Evolutionary conservation across 2,113 vertebrate species (phyloP), one percentile per base, ranked within the genome.

Genomic region (Columba janthina): DNA sequence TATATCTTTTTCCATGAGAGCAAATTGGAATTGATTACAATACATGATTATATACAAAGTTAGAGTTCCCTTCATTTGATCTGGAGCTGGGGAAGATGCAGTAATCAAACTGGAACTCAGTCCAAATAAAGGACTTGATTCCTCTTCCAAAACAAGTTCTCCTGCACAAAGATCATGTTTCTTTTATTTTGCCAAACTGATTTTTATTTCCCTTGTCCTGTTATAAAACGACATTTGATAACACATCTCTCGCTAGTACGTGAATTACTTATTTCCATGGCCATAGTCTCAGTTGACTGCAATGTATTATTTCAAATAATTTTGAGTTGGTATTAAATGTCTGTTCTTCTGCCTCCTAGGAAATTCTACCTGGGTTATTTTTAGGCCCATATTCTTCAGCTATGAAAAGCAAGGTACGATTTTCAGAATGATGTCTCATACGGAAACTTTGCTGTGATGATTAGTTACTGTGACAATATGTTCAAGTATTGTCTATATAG

Each of bases 351-450:
- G 9, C n/a, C 38, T 65, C 84, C 31, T 94, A 99, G 99, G 99
- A 99, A 98, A 99, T 99, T 93, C 98, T 99, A 96, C 99, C 99
- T 85, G 99, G 99, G 94, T 98, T 99, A 86, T 99, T 99, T 98
- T 98, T 99, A 98, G 99, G 99, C 93, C 99, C 99, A 12, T 99
- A 99, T 96, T 99, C 99, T 96, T 99, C 99, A 96, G 99, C 99
- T 94, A 99, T 99, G 99, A 99, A 99, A 98, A 99, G 99, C 98
- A 99, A 99, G 99, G 99, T 99, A 98, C 40, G 96, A 89, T 70
- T 40, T 88, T 84, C 61, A 86, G 51, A 46, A 65, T 58, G 42
- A 66, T 32, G 13, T 96, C 85, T 77, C 57, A 0, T 42, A 65
- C 71, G 90, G 69, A 87, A 34, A 69, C 77, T 79, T 76, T 65